These are phyloP conservation scores for Pseudomyrmex sp. DNA, from an alignment of 1,140 invertebrate genomes.

Conservation along the genomic window DNA sequence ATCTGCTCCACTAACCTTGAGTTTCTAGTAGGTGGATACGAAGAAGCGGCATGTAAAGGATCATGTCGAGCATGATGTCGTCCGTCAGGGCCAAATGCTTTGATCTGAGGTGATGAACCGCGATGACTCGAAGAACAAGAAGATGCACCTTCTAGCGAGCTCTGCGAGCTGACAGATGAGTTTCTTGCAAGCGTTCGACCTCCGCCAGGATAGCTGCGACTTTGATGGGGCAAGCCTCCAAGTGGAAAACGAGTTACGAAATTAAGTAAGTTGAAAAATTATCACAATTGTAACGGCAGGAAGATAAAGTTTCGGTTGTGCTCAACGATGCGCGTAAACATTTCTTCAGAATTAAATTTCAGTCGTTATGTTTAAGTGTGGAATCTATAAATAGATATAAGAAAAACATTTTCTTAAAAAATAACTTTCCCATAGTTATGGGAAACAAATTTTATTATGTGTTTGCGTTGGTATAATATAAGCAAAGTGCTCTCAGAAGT, in stretches of 20 bases:
- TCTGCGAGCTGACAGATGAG: constrained; percentile 92
- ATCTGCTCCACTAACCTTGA: constrained; percentile 75
- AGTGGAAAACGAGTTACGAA: constrained; percentile 16
- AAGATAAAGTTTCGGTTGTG: constrained; percentile 21
- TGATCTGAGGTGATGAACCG: constrained; percentile 92
- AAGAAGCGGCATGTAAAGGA: constrained; percentile 83
- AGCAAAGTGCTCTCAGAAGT: background rate
- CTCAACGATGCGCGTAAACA: constrained; percentile 18
- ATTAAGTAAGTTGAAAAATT: constrained; percentile 39
- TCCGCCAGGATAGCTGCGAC: constrained; percentile 83
- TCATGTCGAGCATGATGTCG: constrained; percentile 84
- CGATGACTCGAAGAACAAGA: constrained; percentile 87
- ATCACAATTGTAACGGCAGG: background rate
- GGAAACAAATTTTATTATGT: background rate
- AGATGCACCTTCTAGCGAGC: constrained; percentile 90
- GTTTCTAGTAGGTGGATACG: constrained; percentile 82
- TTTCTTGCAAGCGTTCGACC: constrained; percentile 85
- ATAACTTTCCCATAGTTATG: no score
- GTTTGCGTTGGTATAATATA: background rate
- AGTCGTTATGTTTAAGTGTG: background rate
- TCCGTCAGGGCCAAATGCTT: constrained; percentile 91
- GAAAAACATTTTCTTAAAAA: no score
- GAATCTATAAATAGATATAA: no score
- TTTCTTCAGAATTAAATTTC: constrained; percentile 27
- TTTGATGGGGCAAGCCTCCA: constrained; percentile 82